Conservation (phyloP, 2,113 vertebrate genomes). For the Ramphastos sulfuratus region DNA sequence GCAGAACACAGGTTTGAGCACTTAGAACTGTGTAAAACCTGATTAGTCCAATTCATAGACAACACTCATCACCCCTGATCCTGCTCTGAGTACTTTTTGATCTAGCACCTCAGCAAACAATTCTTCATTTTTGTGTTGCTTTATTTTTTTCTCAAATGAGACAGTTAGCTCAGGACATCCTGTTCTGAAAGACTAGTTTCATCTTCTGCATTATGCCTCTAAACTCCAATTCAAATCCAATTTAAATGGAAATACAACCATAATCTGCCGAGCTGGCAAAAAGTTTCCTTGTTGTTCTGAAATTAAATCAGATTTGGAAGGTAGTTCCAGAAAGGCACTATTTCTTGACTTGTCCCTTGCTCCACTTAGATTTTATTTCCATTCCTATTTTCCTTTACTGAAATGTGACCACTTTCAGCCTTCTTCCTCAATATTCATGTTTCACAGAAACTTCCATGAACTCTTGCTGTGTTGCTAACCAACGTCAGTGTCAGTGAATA, state of each 20-base stretch:
- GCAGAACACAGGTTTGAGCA: neutral
- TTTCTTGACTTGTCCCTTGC: neutral
- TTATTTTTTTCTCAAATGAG: neutral
- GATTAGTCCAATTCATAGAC: neutral
- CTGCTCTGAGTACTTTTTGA: neutral
- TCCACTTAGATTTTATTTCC: neutral
- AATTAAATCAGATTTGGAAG: neutral
- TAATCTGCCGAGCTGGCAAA: neutral
- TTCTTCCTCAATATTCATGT: neutral
- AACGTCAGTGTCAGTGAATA: neutral
- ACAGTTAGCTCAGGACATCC: neutral
- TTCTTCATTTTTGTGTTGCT: neutral
- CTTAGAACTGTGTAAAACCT: neutral
- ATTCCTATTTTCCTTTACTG: neutral
- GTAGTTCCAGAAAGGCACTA: neutral
- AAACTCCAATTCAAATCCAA: neutral
- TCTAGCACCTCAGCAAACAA: fast-evolving
- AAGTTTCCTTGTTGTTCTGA: neutral
- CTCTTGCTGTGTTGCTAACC: neutral
- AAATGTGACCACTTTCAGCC: neutral
- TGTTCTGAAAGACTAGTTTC: neutral
- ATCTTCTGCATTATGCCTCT: neutral
- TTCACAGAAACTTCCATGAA: neutral
- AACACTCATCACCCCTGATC: neutral
- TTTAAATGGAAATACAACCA: neutral